Evolutionary conservation across 2,888 invertebrate genomes (phyloP).

Genomic region (Venustoraphidia nigricollis): DNA sequence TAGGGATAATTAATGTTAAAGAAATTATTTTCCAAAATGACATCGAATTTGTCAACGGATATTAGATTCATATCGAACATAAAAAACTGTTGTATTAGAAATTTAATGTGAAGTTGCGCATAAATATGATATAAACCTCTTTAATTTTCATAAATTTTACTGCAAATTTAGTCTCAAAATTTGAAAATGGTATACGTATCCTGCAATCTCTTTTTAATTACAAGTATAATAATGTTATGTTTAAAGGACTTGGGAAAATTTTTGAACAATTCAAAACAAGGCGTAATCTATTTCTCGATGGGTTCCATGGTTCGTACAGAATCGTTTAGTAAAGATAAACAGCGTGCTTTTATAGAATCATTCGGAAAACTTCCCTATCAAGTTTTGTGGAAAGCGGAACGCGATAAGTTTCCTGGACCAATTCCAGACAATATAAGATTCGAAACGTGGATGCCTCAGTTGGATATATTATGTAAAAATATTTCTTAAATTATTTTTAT

Average conservation of each 20-base stretch:
- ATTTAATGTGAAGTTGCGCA: too few species aligned
- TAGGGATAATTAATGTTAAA: too few species aligned
- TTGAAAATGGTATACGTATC: too few species aligned
- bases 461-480: constrained; percentile 34
- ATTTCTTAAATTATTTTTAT: constrained; percentile 7
- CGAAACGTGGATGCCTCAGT: constrained; percentile 38
- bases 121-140: too few species aligned
- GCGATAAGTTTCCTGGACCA: constrained; percentile 27
- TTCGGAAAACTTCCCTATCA: constrained; percentile 35
- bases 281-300: constrained; percentile 40
- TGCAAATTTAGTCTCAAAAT: too few species aligned
- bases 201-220: too few species aligned
- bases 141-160: too few species aligned
- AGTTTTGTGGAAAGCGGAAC: constrained; percentile 37
- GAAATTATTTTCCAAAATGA: too few species aligned
- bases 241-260: constrained; percentile 17
- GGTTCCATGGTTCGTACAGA: constrained; percentile 41
- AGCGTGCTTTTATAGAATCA: constrained; percentile 32
- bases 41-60: too few species aligned
- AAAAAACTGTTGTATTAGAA: too few species aligned
- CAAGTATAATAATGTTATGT: not conserved
- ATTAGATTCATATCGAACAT: too few species aligned
- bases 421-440: constrained; percentile 32
- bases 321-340: constrained; percentile 31
- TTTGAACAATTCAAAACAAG: constrained; percentile 16